These are phyloP conservation scores for Catharus fuscescens DNA, from an alignment of 2,113 vertebrate species.

Conservation along the genomic window DNA sequence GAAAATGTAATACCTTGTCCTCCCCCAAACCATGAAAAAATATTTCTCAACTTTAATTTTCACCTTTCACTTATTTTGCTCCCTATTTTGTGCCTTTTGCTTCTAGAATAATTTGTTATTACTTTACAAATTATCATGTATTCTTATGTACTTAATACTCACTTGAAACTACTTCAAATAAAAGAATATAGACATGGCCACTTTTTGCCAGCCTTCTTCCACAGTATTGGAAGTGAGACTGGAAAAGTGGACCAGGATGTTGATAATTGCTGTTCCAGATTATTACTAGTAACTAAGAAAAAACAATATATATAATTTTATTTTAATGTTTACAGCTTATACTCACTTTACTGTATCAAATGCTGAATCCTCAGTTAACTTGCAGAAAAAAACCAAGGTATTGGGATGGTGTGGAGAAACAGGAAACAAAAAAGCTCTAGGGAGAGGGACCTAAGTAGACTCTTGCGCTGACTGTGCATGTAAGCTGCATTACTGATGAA, in stretches of 20 bases:
- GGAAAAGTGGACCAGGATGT: background rate
- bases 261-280: background rate
- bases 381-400: background rate
- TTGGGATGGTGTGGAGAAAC: background rate
- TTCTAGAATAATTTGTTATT: background rate
- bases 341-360: background rate
- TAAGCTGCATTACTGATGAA: background rate
- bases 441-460: background rate
- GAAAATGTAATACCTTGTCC: background rate
- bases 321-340: background rate
- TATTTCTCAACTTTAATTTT: background rate
- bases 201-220: background rate
- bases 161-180: background rate
- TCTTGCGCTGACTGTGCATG: background rate
- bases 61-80: background rate
- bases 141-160: background rate
- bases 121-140: background rate
- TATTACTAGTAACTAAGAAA: background rate
- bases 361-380: background rate
- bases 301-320: rapidly evolving
- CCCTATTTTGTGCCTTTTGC: background rate
- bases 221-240: background rate
- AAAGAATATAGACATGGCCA: background rate
- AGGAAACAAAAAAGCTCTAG: background rate
- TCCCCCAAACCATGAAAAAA: background rate